Evolutionary conservation across 2,888 invertebrate genomes (phyloP).

Genomic region (Ischnura elegans): DNA sequence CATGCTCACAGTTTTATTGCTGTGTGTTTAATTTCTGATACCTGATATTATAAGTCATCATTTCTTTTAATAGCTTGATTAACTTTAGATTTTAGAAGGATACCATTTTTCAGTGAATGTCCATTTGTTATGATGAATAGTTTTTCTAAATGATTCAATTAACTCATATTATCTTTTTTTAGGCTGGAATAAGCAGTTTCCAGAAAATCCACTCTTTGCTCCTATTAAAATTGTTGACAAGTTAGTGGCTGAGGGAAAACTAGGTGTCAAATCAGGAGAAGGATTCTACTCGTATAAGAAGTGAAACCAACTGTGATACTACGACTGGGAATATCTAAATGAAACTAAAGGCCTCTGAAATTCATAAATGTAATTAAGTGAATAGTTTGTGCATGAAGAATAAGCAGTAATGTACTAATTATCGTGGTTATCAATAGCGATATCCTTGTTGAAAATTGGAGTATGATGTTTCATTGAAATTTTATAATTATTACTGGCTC

Average conservation of each 20-base stretch:
- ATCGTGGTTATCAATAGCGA: not conserved
- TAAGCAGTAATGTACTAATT: not conserved
- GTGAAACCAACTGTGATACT: conserved; percentile 68
- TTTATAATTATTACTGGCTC: not conserved
- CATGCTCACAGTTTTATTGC: no score
- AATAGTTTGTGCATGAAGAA: not conserved
- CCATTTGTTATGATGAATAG: not conserved
- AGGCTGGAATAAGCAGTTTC: conserved; percentile 88
- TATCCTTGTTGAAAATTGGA: not conserved
- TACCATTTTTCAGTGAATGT: not conserved
- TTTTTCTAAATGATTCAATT: not conserved
- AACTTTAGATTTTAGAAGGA: no score
- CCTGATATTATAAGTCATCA: no score
- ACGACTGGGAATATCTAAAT: not conserved
- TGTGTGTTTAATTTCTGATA: no score
- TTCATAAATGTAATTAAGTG: not conserved
- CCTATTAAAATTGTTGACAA: conserved; percentile 82
- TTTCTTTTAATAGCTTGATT: no score
- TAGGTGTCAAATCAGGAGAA: conserved; percentile 89
- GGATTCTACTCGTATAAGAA: conserved; percentile 89
- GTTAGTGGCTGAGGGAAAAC: conserved; percentile 88
- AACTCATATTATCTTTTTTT: conserved; percentile 71
- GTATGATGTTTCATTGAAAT: not conserved
- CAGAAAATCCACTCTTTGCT: conserved; percentile 84
- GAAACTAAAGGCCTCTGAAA: not conserved